These are phyloP conservation scores for Telmatherina bonti DNA, from an alignment of 2,797 vertebrate species.

Conservation along the genomic window DNA sequence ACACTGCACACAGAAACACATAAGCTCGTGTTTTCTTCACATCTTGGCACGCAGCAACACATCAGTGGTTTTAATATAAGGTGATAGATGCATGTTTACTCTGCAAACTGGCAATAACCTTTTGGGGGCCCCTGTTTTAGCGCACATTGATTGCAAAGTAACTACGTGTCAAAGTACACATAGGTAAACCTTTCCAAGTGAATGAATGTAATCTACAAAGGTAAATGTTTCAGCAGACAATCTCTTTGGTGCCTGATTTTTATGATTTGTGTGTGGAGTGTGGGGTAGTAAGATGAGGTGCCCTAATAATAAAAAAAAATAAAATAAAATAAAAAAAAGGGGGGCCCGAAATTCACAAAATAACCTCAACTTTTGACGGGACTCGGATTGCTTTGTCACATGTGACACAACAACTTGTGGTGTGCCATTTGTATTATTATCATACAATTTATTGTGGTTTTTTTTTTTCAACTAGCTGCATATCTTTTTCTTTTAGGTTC, in stretches of 20 bases:
- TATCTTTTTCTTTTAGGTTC: conserved; percentile 27
- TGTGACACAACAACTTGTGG: conserved; percentile 57
- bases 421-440: conserved; percentile 77
- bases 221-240: conserved; percentile 72
- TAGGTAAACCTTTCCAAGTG: conserved; percentile 33
- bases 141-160: conserved; percentile 32
- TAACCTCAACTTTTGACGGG: conserved; percentile 58
- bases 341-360: conserved; percentile 45
- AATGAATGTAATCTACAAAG: conserved; percentile 61
- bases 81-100: conserved; percentile 65
- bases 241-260: conserved; percentile 74
- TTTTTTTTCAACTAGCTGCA: conserved; percentile 58
- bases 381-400: conserved; percentile 41
- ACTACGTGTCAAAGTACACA: conserved; percentile 25
- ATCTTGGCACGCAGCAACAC: conserved; percentile 35
- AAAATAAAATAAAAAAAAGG: too few relatives aligned
- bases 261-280: conserved; percentile 21
- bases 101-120: conserved; percentile 75
- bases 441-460: conserved; percentile 44
- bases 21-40: conserved; percentile 51
- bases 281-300: conserved; percentile 36
- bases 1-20: conserved; percentile 60
- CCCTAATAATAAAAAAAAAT: conserved; percentile 16
- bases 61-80: conserved; percentile 51
- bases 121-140: conserved; percentile 43